phyloP scores from a whole-genome alignment of 2,888 invertebrate species.

The Tanypteryx hageni region DNA sequence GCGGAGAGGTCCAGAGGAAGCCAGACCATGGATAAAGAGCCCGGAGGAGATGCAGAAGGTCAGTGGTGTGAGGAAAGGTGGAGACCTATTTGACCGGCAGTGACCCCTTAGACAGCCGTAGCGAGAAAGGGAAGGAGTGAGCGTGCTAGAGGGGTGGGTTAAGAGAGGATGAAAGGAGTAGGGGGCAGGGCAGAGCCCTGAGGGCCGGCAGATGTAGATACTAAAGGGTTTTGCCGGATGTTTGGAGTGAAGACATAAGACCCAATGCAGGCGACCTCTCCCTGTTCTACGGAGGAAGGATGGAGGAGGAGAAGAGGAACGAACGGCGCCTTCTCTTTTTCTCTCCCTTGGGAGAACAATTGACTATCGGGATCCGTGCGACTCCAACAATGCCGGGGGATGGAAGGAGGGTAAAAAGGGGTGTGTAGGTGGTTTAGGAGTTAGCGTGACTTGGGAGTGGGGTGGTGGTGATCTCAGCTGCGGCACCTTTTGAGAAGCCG shows the following conservation, averaged over 20 bases:
- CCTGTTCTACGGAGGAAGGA: neutral
- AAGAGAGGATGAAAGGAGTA: neutral
- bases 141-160: neutral
- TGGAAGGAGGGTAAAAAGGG: neutral
- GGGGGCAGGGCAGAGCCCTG: constrained; percentile 12
- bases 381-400: constrained; percentile 28
- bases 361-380: constrained; percentile 45
- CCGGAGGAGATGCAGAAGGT: constrained; percentile 1
- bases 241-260: constrained; percentile 47
- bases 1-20: neutral
- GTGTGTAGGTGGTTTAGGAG: neutral
- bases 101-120: constrained; percentile 33
- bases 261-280: neutral
- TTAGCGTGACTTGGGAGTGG: neutral
- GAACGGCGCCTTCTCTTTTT: constrained; percentile 12
- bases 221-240: constrained; percentile 63
- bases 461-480: constrained; percentile 46
- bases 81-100: constrained; percentile 54
- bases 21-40: neutral
- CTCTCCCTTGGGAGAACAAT: constrained; percentile 21
- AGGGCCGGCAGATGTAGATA: constrained; percentile 63
- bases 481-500: neutral
- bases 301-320: constrained; percentile 27
- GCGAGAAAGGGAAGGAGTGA: neutral
- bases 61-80: constrained; percentile 5